Conservation (phyloP, 2,888 invertebrate species). For the Deilephila porcellus region DNA sequence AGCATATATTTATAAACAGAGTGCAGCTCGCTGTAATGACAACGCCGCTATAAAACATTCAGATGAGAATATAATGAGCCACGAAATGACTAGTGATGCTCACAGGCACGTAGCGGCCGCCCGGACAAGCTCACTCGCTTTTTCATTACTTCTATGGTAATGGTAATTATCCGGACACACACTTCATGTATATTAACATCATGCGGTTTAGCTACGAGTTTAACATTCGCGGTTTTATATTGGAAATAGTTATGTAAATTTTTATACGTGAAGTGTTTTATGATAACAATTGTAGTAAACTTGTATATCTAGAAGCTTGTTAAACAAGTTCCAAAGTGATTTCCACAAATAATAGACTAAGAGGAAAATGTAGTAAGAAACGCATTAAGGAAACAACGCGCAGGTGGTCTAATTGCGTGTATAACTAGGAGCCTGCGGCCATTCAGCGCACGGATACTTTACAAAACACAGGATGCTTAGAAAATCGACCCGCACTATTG, state of each 20-base stretch:
- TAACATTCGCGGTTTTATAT: too few relatives aligned
- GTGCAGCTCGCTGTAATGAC: conserved; percentile 18
- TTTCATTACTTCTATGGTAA: conserved; percentile 35
- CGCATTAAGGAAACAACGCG: conserved; percentile 42
- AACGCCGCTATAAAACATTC: conserved; percentile 26
- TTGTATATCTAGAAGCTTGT: neutral
- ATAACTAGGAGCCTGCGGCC: conserved; percentile 46
- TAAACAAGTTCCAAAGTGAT: neutral
- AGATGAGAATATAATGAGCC: conserved; percentile 29
- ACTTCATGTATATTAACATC: neutral
- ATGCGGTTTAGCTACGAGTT: neutral
- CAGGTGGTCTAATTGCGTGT: conserved; percentile 49
- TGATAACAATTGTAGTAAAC: neutral
- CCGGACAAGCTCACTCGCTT: neutral
- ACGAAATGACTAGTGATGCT: conserved; percentile 22
- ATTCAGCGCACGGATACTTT: conserved; percentile 47
- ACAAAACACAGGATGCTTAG: conserved; percentile 57
- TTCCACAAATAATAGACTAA: neutral
- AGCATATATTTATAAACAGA: conserved; percentile 19
- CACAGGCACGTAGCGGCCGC: neutral
- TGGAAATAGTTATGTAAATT: neutral
- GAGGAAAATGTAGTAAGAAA: conserved; percentile 28
- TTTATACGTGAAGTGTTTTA: neutral
- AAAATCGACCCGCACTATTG: conserved; percentile 47
- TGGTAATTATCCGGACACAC: neutral